Conservation (phyloP, 2,113 vertebrate genomes). For the Vanacampus margaritifer region DNA sequence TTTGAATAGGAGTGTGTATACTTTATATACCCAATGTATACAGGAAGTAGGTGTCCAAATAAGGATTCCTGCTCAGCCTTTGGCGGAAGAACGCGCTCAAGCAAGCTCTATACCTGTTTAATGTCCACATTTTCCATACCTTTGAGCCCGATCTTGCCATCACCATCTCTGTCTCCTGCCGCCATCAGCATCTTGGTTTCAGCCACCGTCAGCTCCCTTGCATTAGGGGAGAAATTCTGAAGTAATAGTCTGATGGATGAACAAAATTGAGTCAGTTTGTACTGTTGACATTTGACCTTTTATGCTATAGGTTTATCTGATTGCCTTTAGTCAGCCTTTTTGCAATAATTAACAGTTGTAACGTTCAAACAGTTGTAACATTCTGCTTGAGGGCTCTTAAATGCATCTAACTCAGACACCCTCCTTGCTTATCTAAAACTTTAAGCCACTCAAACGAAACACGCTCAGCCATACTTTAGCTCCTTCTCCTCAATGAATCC, state of each 20-base stretch:
- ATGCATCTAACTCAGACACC: constrained; percentile 10
- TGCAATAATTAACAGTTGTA: constrained; percentile 17
- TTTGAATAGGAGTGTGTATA: too few species aligned
- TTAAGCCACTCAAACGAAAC: constrained; percentile 9
- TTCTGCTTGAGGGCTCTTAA: constrained; percentile 18
- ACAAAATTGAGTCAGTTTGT: neutral
- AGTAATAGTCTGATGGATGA: constrained; percentile 70
- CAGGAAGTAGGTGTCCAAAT: too few species aligned
- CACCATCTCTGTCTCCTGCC: constrained; percentile 74
- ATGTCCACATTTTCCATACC: constrained; percentile 32
- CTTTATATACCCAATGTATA: too few species aligned
- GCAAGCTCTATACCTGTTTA: too few species aligned
- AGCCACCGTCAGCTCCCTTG: constrained; percentile 67
- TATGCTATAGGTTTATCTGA: neutral
- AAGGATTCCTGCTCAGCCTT: too few species aligned
- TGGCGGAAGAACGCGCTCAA: too few species aligned
- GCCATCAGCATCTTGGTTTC: constrained; percentile 73
- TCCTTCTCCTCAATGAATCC: constrained; percentile 77
- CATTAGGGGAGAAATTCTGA: constrained; percentile 70
- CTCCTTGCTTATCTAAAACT: constrained; percentile 1
- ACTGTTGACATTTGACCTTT: neutral
- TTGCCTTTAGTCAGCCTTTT: constrained; percentile 1
- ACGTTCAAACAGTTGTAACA: constrained; percentile 37
- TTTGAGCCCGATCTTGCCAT: constrained; percentile 78
- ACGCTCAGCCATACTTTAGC: constrained; percentile 65